Base-by-base conservation (phyloP, 2,113 vertebrate species). In the Platichthys flesus region DNA sequence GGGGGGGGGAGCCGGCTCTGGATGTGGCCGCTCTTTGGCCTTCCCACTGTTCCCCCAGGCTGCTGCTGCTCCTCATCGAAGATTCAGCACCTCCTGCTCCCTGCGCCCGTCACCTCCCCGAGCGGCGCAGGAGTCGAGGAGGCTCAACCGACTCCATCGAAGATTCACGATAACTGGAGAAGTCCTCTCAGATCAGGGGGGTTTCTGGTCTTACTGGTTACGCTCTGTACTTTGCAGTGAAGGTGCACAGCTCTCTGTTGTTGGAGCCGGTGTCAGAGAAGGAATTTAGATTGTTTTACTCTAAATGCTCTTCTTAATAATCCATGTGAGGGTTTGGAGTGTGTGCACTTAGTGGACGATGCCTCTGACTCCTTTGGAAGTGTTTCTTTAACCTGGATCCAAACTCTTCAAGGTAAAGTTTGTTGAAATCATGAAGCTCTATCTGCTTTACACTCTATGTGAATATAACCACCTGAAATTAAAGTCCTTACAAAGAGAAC, bases 31-130 rank as follows among this genome's bases (percentile, higher is more conserved):
- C 72, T 77, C 74, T 62, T 31, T 83, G 78, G 47, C 72, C 80
- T 75, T 35, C 42, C 47, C 49, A 69, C 79, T 90, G 84, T 82
- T 84, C 69, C 65, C 20, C 65, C 20, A 52, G 4, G 66, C 76
- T 84, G 45, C 65, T 73, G 64, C 12, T 73, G 66, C 81, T 87
- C 71, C 79, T 82, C 52, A 73, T 66, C 84, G 71, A 78, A 77
- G 80, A 85, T 85, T 81, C 83, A 61, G 54, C 57, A 35, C 78
- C 37, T 71, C 23, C 51, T 15, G 42, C 20, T 2, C 45, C 63
- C 67, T 37, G 24, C 23, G 2, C 71, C 71, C 66, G 37, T 81
- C 82, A 68, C 61, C 68, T 85, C 65, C 63, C 24, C 18, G 5
- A 76, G 63, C 58, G 4, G 67, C 21, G 51, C 74, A 69, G 26